Conservation (phyloP, 2,888 invertebrate species). For the Nebria salina region DNA sequence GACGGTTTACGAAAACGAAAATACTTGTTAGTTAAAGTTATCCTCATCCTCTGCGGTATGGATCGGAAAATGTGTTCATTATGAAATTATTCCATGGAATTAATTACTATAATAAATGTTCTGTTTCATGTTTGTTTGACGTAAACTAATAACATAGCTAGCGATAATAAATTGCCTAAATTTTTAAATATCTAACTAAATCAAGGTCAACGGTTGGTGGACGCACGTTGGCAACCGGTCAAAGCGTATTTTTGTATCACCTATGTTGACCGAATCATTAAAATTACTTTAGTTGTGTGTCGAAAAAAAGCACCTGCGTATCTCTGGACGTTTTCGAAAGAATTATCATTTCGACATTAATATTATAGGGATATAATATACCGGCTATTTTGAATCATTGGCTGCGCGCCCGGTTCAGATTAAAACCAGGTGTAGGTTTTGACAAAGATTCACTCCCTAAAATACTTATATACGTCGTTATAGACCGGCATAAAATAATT, state of each 20-base stretch:
- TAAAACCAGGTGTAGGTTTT: slow-evolving; percentile 26
- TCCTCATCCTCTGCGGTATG: neutral
- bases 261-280: neutral
- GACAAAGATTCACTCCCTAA: no score
- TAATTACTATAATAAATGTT: neutral
- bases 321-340: no score
- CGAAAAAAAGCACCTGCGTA: no score
- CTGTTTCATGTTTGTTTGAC: neutral
- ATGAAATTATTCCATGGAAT: neutral
- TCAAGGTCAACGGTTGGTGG: neutral
- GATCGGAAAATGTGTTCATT: neutral
- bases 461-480: no score
- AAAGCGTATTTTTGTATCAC: neutral
- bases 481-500: no score
- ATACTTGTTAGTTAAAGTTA: neutral
- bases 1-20: neutral
- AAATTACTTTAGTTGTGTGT: neutral
- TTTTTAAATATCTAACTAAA: neutral
- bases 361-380: neutral
- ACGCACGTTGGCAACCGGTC: neutral
- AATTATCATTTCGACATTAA: no score
- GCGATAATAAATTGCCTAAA: neutral
- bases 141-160: neutral
- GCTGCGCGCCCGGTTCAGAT: slow-evolving; percentile 22
- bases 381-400: slow-evolving; percentile 27